Evolutionary conservation across 2,888 invertebrate genomes (phyloP).

Genomic region (Heteromurus nitidus): DNA sequence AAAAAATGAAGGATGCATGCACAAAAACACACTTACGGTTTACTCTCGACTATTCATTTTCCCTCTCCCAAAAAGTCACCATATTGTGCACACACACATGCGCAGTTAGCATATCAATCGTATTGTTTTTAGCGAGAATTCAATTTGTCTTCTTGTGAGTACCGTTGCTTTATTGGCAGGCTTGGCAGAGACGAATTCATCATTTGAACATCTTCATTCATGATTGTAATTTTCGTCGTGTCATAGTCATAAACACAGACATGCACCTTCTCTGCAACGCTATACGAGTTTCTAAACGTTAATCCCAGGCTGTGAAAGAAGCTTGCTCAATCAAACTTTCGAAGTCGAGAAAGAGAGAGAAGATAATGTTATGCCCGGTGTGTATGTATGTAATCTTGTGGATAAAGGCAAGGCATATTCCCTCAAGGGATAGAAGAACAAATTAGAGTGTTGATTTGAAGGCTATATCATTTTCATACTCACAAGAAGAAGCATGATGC

Average conservation of each 20-base stretch:
- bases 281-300: too few relatives aligned
- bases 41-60: slow-evolving; percentile 22
- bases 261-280: background rate
- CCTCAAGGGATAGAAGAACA: background rate
- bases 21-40: too few relatives aligned
- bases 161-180: slow-evolving; percentile 42
- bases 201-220: slow-evolving; percentile 46
- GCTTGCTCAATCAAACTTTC: too few relatives aligned
- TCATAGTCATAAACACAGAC: slow-evolving; percentile 30
- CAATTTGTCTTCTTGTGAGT: slow-evolving; percentile 53
- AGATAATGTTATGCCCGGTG: too few relatives aligned
- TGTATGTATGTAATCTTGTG: too few relatives aligned
- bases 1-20: too few relatives aligned
- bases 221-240: slow-evolving; percentile 44
- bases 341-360: too few relatives aligned
- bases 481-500: background rate
- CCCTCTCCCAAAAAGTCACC: slow-evolving; percentile 2
- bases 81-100: slow-evolving; percentile 35
- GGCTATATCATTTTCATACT: background rate
- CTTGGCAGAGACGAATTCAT: slow-evolving; percentile 47
- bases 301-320: background rate
- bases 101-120: slow-evolving; percentile 30
- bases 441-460: background rate
- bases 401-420: background rate
- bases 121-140: slow-evolving; percentile 48